phyloP scores from a whole-genome alignment of 2,888 invertebrate species.

The Lamproptera curius region DNA sequence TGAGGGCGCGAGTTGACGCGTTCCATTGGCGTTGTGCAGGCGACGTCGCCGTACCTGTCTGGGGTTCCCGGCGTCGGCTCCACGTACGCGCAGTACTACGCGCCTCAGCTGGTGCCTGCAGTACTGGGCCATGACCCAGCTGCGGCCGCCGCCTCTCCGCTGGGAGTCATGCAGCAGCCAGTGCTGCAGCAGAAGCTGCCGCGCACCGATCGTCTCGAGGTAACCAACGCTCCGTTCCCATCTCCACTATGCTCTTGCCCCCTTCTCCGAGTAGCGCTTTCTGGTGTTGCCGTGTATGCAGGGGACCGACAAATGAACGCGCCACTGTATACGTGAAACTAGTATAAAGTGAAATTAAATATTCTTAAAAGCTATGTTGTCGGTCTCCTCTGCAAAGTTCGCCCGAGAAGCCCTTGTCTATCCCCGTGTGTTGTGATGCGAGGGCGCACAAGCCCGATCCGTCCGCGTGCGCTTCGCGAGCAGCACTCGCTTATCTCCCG shows the following conservation, averaged over 20 bases:
- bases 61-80: slow-evolving; percentile 93
- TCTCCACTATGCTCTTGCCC: slow-evolving; percentile 34
- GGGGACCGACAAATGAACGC: slow-evolving; percentile 47
- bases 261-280: slow-evolving; percentile 54
- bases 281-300: slow-evolving; percentile 50
- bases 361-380: too few species aligned
- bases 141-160: slow-evolving; percentile 85
- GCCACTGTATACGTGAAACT: too few species aligned
- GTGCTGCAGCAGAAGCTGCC: slow-evolving; percentile 96
- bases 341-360: too few species aligned
- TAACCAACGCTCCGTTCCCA: slow-evolving; percentile 72
- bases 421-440: slow-evolving; percentile 58
- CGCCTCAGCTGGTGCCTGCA: slow-evolving; percentile 92
- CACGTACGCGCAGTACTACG: slow-evolving; percentile 94
- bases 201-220: slow-evolving; percentile 97
- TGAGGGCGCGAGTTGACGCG: slow-evolving; percentile 3
- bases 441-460: slow-evolving; percentile 47
- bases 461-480: slow-evolving; percentile 66
- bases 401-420: slow-evolving; percentile 50
- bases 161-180: slow-evolving; percentile 92
- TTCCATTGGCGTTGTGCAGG: slow-evolving; percentile 72
- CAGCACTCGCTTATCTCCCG: slow-evolving; percentile 69
- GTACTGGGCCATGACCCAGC: slow-evolving; percentile 93
- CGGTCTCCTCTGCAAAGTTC: slow-evolving; percentile 53
- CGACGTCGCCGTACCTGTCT: slow-evolving; percentile 94